These are phyloP conservation scores for Aphelinus certus DNA, from an alignment of 1,140 invertebrate species.

Conservation along the genomic window DNA sequence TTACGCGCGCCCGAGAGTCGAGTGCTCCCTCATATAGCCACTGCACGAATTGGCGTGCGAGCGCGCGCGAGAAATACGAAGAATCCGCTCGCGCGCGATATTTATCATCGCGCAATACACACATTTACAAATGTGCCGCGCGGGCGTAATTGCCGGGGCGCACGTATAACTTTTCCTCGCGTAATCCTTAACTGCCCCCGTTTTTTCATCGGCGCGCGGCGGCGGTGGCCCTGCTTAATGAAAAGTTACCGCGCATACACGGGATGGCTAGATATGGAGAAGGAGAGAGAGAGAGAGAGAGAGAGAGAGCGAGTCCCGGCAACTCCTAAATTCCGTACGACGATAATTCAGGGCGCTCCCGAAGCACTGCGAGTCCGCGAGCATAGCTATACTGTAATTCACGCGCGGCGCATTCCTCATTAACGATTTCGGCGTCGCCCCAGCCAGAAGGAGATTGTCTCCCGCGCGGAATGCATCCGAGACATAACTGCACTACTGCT, in stretches of 20 bases:
- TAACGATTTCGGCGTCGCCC: no score
- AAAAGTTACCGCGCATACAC: conserved; percentile 15
- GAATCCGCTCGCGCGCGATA: no score
- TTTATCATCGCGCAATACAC: no score
- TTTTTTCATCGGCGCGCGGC: background rate
- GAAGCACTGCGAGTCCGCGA: background rate
- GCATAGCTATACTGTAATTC: background rate
- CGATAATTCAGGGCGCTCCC: conserved; percentile 3
- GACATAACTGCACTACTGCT: no score
- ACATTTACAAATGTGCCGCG: background rate
- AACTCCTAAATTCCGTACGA: conserved; percentile 4
- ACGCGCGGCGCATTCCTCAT: no score
- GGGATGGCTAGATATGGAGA: no score
- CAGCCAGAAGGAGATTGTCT: no score
- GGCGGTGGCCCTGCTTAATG: background rate
- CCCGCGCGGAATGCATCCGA: no score
- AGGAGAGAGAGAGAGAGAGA: no score
- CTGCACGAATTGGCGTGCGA: background rate
- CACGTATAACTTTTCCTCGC: conserved; percentile 18
- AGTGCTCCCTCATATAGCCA: no score
- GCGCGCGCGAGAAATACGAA: background rate
- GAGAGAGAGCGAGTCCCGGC: no score
- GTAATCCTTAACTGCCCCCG: conserved; percentile 3
- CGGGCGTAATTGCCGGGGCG: conserved; percentile 14
- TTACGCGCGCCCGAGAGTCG: no score